These are phyloP conservation scores for Scaptomyza flava DNA, from an alignment of 2,888 invertebrate species.

Conservation along the genomic window DNA sequence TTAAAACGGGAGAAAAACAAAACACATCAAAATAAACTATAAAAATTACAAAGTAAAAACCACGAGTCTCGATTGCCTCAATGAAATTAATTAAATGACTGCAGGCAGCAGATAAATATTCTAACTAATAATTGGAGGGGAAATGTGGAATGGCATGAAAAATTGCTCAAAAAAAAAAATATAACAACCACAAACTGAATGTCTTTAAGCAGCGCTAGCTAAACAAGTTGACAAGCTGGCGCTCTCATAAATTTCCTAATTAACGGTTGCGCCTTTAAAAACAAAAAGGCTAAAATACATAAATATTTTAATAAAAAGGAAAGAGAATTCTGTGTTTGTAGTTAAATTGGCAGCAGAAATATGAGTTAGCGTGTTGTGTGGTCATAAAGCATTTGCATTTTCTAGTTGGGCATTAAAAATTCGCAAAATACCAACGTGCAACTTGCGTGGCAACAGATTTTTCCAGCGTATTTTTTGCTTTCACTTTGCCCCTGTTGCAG, in stretches of 20 bases:
- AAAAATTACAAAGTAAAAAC: constrained; percentile 46
- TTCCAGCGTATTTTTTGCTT: constrained; percentile 35
- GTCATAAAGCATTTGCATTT: constrained; percentile 67
- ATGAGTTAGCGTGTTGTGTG: constrained; percentile 62
- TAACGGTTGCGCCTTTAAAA: constrained; percentile 68
- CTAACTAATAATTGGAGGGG: constrained; percentile 14
- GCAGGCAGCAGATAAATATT: constrained; percentile 45
- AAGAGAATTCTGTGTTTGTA: constrained; percentile 24
- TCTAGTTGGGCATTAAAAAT: constrained; percentile 30
- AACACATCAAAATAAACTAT: constrained; percentile 14
- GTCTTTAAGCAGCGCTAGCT: constrained; percentile 36
- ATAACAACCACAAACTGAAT: constrained; percentile 4
- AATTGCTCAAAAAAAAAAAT: constrained; percentile 28
- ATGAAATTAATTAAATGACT: constrained; percentile 67
- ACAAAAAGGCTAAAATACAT: constrained; percentile 1
- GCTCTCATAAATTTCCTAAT: constrained; percentile 72
- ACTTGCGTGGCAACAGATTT: constrained; percentile 51
- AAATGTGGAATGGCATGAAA: constrained; percentile 23
- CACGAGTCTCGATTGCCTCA: constrained; percentile 59
- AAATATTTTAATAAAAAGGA: constrained; percentile 20
- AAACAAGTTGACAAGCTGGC: constrained; percentile 71
- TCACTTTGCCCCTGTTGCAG: constrained; percentile 28
- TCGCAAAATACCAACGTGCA: constrained; percentile 27
- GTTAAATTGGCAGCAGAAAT: constrained; percentile 62
- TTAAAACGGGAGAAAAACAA: constrained; percentile 53